Evolutionary conservation across 2,888 invertebrate genomes (phyloP), one percentile per base, ranked within the genome.

Genomic region (Acanthopleura granulata): DNA sequence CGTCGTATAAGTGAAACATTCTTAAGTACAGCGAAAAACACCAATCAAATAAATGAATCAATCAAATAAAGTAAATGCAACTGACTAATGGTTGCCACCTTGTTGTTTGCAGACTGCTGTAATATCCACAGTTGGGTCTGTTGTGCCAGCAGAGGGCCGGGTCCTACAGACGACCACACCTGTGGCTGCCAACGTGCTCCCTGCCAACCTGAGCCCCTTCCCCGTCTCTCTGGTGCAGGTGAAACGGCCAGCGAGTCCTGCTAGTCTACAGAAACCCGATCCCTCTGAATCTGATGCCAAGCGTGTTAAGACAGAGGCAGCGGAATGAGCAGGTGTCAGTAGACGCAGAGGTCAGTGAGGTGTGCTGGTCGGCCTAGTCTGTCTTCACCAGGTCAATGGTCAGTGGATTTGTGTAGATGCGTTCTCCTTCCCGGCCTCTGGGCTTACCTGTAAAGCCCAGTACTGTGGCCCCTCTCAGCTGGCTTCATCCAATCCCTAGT

Each of bases 221-320:
- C 66, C 66, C 66, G 66, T 66, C 25, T 66, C 66, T 15, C 16
- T 66, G 25, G 66, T 66, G 6, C 66, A 66, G 29, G 66, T 66
- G 12, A 66, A 66, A 14, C 22, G 66, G 16, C 6, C 22, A 22
- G 66, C 25, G 3, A 27, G 66, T 22, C 66, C 66, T 12, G 57
- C 57, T 6, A 27, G 25, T 27, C 22, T 27, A 25, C 25, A 66
- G 66, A 66, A 66, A 66, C 16, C 22, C 6, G 66, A 66, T 22
- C 3, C 66, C 1, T 1, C 4, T 6, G 66, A 66, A 6, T 16
- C 25, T 6, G 66, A 66, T 6, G 66, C 29, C 16, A 66, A 66
- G 29, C 66, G 66, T 22, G 25, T 66, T 6, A 66, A 66, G 25
- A 27, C 16, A 15, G 66, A 66, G 22, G 29, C 27, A 22, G 16